Evolutionary conservation across 2,797 vertebrate species (phyloP).

Genomic region (Alauda arvensis): DNA sequence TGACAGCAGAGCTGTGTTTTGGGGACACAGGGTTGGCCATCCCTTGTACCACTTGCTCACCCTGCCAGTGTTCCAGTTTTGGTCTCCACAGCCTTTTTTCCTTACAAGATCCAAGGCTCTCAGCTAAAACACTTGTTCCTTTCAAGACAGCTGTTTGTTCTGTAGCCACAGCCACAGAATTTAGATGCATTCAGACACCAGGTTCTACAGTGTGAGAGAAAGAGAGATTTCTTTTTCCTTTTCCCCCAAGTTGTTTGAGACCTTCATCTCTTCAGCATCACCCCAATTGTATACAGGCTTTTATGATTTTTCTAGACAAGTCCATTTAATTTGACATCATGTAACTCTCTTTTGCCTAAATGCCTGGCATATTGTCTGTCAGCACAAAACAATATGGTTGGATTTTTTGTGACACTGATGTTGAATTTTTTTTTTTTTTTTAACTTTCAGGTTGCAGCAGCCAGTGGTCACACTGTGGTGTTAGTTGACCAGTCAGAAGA

Average conservation of each 20-base stretch:
- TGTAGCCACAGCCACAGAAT: background rate
- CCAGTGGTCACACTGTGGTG: slow-evolving; percentile 88
- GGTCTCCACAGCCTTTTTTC: background rate
- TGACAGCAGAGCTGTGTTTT: background rate
- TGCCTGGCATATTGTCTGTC: background rate
- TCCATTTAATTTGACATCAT: fast-evolving
- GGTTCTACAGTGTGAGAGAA: background rate
- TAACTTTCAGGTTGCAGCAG: slow-evolving; percentile 82
- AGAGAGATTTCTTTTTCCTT: background rate
- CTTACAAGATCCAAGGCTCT: background rate
- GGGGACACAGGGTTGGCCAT: background rate
- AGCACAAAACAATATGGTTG: background rate
- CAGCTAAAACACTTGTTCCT: background rate
- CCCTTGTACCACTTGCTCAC: background rate
- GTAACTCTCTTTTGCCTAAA: background rate
- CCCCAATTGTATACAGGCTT: background rate
- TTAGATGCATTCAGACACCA: background rate
- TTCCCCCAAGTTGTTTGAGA: background rate
- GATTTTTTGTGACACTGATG: background rate
- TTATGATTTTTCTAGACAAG: background rate
- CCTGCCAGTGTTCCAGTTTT: background rate
- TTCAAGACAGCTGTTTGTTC: background rate
- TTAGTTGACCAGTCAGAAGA: slow-evolving; percentile 90
- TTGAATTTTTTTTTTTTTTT: background rate
- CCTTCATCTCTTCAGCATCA: background rate